phyloP scores from a whole-genome alignment of 92 coral and sea anemone genomes.

The Actinostola sp. region DNA sequence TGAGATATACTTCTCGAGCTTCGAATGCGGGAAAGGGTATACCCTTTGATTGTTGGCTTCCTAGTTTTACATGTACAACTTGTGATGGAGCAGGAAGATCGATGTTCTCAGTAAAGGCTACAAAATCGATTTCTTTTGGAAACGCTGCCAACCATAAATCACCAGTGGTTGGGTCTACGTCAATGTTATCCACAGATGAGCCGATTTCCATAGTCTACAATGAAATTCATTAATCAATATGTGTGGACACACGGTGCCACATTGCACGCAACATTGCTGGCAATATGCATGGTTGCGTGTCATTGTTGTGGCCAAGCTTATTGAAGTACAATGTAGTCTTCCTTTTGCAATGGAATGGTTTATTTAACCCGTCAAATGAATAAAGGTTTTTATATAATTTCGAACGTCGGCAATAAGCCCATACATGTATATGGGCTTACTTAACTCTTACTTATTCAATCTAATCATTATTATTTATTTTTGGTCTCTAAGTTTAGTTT shows the following conservation, averaged over 20 bases:
- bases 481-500: too few relatives aligned
- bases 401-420: too few relatives aligned
- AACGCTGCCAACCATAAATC: constrained; percentile 16
- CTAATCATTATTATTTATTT: too few relatives aligned
- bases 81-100: not conserved
- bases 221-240: not conserved
- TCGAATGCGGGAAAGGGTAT: constrained; percentile 14
- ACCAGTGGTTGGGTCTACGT: constrained; percentile 17
- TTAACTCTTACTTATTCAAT: too few relatives aligned
- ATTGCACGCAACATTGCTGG: too few relatives aligned
- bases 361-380: too few relatives aligned
- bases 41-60: not conserved
- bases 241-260: not conserved
- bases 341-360: too few relatives aligned
- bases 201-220: constrained; percentile 16
- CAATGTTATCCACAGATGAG: constrained; percentile 13
- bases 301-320: too few relatives aligned
- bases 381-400: too few relatives aligned
- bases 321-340: too few relatives aligned
- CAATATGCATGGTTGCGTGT: too few relatives aligned
- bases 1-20: constrained; percentile 19
- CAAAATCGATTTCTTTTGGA: not conserved
- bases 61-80: not conserved
- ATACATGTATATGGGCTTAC: too few relatives aligned
- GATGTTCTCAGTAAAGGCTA: not conserved